phyloP scores from a whole-genome alignment of 2,797 vertebrate species.

The Glossophaga mutica region DNA sequence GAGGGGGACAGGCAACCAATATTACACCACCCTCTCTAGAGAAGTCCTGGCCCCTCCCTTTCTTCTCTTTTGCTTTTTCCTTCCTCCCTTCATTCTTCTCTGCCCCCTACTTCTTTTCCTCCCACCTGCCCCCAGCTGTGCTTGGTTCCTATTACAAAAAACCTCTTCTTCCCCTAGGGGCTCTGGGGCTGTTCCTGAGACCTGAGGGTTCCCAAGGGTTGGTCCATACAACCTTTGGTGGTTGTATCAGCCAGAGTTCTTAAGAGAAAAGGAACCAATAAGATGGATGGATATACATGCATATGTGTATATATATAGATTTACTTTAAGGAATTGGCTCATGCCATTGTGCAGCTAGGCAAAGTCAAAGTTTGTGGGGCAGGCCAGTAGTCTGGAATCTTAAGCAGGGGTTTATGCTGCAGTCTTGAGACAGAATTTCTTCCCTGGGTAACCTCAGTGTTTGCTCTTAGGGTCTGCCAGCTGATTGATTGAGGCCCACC shows the following conservation, averaged over 20 bases:
- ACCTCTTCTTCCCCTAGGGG: neutral
- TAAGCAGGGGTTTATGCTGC: neutral
- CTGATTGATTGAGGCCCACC: neutral
- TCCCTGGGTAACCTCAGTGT: neutral
- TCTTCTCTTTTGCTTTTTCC: neutral
- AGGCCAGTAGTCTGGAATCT: neutral
- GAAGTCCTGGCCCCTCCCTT: neutral
- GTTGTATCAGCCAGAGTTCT: neutral
- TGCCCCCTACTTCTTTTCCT: neutral
- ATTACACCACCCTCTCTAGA: neutral
- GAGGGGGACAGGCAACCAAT: neutral
- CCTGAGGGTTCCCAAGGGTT: neutral
- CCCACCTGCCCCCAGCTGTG: neutral
- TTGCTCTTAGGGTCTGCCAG: neutral
- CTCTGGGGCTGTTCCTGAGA: neutral
- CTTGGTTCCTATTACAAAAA: conserved; percentile 18
- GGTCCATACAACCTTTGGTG: neutral
- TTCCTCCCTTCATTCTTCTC: neutral
- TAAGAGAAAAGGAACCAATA: neutral
- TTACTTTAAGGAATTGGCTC: neutral
- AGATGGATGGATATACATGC: neutral
- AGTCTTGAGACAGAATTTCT: neutral
- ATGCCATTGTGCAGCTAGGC: neutral
- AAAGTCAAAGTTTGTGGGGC: neutral
- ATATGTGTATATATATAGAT: neutral